Evolutionary conservation across 2,797 vertebrate genomes (phyloP).

Genomic region (Diplodus sargus): DNA sequence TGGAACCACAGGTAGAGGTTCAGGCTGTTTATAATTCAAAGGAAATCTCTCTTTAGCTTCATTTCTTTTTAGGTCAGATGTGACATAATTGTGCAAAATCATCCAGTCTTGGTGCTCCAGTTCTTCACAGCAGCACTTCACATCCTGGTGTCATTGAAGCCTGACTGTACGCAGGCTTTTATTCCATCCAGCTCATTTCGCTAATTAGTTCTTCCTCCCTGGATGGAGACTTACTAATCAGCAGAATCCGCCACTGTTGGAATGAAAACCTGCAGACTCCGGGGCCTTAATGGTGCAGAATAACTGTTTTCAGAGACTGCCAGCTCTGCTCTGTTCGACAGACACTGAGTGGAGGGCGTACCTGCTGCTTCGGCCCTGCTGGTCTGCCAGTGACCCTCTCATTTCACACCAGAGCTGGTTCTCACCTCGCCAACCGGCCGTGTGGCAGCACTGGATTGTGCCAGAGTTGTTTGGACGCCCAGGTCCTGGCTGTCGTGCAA

Average conservation of each 20-base stretch:
- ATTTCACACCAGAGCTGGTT: slow-evolving; percentile 53
- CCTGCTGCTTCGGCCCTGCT: slow-evolving; percentile 46
- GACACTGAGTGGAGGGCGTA: slow-evolving; percentile 36
- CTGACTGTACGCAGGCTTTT: background rate
- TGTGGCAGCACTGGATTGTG: background rate
- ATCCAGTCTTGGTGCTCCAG: background rate
- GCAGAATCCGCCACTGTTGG: slow-evolving; percentile 36
- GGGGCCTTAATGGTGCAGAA: slow-evolving; percentile 20
- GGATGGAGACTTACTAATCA: slow-evolving; percentile 48
- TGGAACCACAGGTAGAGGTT: background rate
- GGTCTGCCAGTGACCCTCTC: slow-evolving; percentile 26
- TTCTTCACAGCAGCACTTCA: background rate
- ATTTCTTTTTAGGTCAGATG: background rate
- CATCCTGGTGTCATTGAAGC: background rate
- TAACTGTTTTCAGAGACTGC: slow-evolving; percentile 27
- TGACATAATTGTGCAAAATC: background rate
- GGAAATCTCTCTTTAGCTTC: background rate
- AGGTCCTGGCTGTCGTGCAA: slow-evolving; percentile 1
- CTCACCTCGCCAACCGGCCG: slow-evolving; percentile 42
- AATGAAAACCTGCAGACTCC: slow-evolving; percentile 44
- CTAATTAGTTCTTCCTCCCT: slow-evolving; percentile 43
- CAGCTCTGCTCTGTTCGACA: slow-evolving; percentile 30
- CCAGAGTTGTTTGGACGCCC: slow-evolving; percentile 11
- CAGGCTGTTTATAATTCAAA: background rate
- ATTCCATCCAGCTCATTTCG: slow-evolving; percentile 38